Evolutionary conservation across 1,140 invertebrate genomes (phyloP).

Genomic region (Andricus grossulariae): DNA sequence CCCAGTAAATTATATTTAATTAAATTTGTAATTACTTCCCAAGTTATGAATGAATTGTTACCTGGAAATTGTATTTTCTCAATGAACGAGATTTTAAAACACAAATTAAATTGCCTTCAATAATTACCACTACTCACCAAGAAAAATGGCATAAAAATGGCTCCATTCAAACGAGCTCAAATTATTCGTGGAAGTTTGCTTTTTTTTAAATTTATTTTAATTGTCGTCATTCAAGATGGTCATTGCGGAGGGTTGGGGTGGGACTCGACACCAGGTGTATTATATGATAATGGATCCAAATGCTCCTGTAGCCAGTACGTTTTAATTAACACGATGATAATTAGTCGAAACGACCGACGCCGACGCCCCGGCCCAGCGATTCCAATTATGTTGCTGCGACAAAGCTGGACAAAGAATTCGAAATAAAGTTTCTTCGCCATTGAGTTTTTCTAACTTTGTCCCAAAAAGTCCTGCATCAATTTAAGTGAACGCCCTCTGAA

Average conservation of each 20-base stretch:
- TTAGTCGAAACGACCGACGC: constrained; percentile 27
- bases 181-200: constrained; percentile 1
- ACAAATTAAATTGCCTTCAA: neutral
- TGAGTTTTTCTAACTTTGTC: neutral
- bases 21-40: no score
- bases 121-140: neutral
- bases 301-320: constrained; percentile 6
- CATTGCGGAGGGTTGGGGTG: neutral
- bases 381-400: constrained; percentile 27
- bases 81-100: neutral
- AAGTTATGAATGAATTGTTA: neutral
- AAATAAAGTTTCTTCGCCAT: constrained; percentile 8
- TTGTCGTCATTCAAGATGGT: constrained; percentile 7
- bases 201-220: constrained; percentile 7
- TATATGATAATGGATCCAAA: constrained; percentile 32
- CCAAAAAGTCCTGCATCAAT: neutral
- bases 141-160: neutral
- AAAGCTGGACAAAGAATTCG: constrained; percentile 18
- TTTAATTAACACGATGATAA: constrained; percentile 29
- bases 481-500: neutral
- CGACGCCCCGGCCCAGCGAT: constrained; percentile 15
- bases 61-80: neutral
- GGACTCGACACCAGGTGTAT: constrained; percentile 15
- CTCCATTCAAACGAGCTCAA: neutral
- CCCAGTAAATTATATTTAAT: no score